A percentile compares a stretch with the other conserved stretches of the same genome.
Conservation (phyloP, 92 coral and sea anemone species). For the Zoanthus sociatus region DNA sequence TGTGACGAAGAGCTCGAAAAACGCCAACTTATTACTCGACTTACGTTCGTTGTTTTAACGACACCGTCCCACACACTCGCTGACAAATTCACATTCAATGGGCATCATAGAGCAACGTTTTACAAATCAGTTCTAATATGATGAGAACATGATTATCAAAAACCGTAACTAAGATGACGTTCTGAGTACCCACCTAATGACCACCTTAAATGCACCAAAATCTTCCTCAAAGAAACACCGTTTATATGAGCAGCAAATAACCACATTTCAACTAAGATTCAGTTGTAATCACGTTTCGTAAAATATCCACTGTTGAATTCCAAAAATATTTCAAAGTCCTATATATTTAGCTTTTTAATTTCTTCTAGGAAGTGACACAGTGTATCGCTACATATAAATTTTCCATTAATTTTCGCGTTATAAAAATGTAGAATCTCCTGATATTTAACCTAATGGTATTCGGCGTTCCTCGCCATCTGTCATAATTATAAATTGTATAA, state of each 20-base stretch:
- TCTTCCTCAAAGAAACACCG: too few species aligned
- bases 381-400: neutral
- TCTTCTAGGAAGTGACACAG: neutral
- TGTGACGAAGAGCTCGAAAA: neutral
- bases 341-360: neutral
- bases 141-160: too few species aligned
- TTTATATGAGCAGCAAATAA: too few species aligned
- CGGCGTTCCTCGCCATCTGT: neutral
- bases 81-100: neutral
- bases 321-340: neutral
- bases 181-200: too few species aligned
- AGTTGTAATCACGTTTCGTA: neutral
- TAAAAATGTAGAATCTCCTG: neutral
- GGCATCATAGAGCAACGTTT: neutral
- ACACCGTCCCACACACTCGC: neutral
- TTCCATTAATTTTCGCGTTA: neutral
- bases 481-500: neutral
- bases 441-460: neutral
- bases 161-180: too few species aligned
- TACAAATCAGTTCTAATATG: too few species aligned
- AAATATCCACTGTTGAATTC: neutral
- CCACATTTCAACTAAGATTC: neutral
- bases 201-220: too few species aligned
- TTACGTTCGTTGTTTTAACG: neutral
- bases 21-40: neutral